Evolutionary conservation across 2,113 vertebrate species (phyloP).

Genomic region (Mohoua ochrocephala): DNA sequence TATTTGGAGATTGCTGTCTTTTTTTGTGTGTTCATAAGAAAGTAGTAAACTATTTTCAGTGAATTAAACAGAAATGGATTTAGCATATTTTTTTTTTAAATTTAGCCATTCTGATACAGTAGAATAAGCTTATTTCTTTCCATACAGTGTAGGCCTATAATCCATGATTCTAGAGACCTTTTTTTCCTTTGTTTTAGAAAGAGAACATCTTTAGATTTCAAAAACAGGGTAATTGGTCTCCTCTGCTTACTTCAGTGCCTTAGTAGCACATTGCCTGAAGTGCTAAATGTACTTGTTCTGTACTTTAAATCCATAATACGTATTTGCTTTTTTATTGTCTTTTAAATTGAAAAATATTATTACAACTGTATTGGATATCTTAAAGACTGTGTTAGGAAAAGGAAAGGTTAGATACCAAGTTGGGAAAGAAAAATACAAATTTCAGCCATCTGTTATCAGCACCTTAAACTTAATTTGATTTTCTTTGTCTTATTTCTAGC

Average conservation of each 20-base stretch:
- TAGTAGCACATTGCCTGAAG: not conserved
- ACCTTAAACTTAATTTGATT: not conserved
- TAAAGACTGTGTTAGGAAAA: not conserved
- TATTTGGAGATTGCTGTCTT: not conserved
- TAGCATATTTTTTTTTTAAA: not conserved
- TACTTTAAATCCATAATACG: not conserved
- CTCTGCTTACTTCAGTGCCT: not conserved
- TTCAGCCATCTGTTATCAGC: not conserved
- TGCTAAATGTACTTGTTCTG: not conserved
- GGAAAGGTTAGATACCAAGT: not conserved
- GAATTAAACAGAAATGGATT: not conserved
- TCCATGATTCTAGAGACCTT: not conserved
- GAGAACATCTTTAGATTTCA: not conserved
- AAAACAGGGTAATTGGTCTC: not conserved
- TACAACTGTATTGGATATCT: not conserved
- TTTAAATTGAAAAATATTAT: not conserved
- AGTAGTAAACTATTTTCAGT: not conserved
- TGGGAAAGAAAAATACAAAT: not conserved
- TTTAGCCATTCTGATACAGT: not conserved
- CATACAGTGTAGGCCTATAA: not conserved
- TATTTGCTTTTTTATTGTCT: not conserved
- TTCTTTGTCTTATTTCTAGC: conserved; percentile 67
- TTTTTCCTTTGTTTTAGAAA: not conserved
- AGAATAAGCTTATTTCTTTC: not conserved
- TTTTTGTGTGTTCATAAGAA: not conserved